A percentile compares a stretch with the other conserved stretches of the same genome.
phyloP scores from a whole-genome alignment of 2,888 invertebrate species.

The Erebia palarica region DNA sequence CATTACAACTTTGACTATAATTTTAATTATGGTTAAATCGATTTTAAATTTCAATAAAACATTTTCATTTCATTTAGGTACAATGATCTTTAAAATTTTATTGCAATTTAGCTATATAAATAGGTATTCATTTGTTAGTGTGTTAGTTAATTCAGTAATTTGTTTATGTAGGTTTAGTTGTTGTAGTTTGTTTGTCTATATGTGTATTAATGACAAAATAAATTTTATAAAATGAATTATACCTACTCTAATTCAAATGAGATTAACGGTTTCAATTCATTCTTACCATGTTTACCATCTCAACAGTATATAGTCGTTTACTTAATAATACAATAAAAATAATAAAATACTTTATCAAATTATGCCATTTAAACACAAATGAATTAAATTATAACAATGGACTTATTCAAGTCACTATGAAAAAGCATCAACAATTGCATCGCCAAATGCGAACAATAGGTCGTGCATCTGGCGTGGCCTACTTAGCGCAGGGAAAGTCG shows the following conservation, averaged over 20 bases:
- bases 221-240: too few species aligned
- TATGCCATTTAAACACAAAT: not conserved
- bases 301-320: not conserved
- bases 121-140: too few species aligned
- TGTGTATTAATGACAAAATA: too few species aligned
- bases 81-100: not conserved
- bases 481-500: slow-evolving; percentile 79
- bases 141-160: too few species aligned
- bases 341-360: not conserved
- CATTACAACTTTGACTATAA: not conserved
- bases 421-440: slow-evolving; percentile 45
- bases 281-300: too few species aligned
- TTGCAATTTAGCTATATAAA: too few species aligned
- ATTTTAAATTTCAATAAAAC: too few species aligned
- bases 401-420: slow-evolving; percentile 6
- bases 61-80: not conserved
- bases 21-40: too few species aligned
- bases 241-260: not conserved
- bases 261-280: not conserved
- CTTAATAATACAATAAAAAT: not conserved
- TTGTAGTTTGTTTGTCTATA: too few species aligned
- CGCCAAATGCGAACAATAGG: slow-evolving; percentile 66
- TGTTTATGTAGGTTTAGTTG: too few species aligned
- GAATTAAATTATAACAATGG: not conserved
- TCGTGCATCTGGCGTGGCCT: slow-evolving; percentile 75